Conservation (phyloP, 2,113 vertebrate genomes). For the Lipophrys pholis region DNA sequence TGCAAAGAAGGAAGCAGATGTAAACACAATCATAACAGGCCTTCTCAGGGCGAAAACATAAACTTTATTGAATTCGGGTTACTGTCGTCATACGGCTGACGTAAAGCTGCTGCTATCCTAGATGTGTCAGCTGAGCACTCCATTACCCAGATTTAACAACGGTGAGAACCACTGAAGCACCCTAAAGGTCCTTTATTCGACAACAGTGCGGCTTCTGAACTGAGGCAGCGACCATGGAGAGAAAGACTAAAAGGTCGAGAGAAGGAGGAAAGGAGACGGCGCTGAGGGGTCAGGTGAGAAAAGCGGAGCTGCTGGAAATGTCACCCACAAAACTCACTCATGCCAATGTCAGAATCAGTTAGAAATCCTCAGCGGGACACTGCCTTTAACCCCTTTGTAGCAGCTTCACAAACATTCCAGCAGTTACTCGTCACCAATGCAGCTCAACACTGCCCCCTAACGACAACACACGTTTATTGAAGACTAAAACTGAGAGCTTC, state of each 20-base stretch:
- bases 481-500: too few species aligned
- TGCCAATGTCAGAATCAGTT: slow-evolving; percentile 58
- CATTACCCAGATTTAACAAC: slow-evolving; percentile 65
- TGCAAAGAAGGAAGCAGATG: too few species aligned
- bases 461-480: slow-evolving; percentile 6
- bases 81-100: too few species aligned
- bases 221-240: slow-evolving; percentile 49
- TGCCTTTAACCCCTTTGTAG: slow-evolving; percentile 9
- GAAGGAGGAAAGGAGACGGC: slow-evolving; percentile 33
- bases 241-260: slow-evolving; percentile 52
- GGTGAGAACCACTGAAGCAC: slow-evolving; percentile 29
- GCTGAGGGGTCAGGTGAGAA: slow-evolving; percentile 71
- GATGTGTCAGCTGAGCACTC: slow-evolving; percentile 51
- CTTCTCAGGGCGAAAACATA: too few species aligned
- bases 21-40: too few species aligned
- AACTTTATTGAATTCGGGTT: too few species aligned
- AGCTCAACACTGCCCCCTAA: slow-evolving; percentile 69
- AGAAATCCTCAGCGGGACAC: slow-evolving; percentile 55
- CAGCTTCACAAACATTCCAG: slow-evolving; percentile 30
- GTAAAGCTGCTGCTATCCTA: slow-evolving; percentile 29
- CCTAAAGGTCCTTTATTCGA: slow-evolving; percentile 42
- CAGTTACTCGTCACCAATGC: background rate
- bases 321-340: slow-evolving; percentile 46
- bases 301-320: slow-evolving; percentile 60
- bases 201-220: slow-evolving; percentile 44